Conservation (phyloP, 2,888 invertebrate genomes). For the Thymelicus sylvestris region DNA sequence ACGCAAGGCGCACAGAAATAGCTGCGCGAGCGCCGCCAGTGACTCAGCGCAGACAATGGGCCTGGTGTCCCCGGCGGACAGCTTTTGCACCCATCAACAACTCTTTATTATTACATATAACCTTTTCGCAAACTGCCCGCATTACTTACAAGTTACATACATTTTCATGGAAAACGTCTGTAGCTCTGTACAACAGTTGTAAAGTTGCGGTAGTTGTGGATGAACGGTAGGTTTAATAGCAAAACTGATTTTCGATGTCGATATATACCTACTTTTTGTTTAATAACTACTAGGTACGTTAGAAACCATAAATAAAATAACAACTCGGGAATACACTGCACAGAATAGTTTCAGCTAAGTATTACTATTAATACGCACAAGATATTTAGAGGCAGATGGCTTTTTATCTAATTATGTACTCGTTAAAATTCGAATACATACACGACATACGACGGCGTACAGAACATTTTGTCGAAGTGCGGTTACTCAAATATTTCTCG, state of each 20-base stretch:
- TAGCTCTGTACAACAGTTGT: too few relatives aligned
- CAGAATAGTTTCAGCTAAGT: background rate
- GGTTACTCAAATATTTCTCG: conserved; percentile 72
- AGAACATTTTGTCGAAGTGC: conserved; percentile 51
- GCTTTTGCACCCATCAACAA: conserved; percentile 58
- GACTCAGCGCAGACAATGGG: conserved; percentile 78
- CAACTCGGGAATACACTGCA: too few relatives aligned
- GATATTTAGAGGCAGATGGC: background rate
- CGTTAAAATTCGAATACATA: background rate
- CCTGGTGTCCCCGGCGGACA: conserved; percentile 66
- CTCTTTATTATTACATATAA: conserved; percentile 24
- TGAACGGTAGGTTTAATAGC: background rate
- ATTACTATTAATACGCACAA: background rate
- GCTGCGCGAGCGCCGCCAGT: conserved; percentile 73
- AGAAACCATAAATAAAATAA: too few relatives aligned
- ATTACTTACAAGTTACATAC: background rate
- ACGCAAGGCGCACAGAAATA: conserved; percentile 73
- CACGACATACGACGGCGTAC: background rate
- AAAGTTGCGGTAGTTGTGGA: too few relatives aligned
- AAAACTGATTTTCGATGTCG: too few relatives aligned
- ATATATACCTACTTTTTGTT: too few relatives aligned
- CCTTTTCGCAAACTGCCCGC: conserved; percentile 21
- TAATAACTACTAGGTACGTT: too few relatives aligned
- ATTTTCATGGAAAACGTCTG: background rate
- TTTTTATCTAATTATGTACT: background rate